phyloP scores from a whole-genome alignment of 1,140 invertebrate genomes.

The Diuraphis noxia region DNA sequence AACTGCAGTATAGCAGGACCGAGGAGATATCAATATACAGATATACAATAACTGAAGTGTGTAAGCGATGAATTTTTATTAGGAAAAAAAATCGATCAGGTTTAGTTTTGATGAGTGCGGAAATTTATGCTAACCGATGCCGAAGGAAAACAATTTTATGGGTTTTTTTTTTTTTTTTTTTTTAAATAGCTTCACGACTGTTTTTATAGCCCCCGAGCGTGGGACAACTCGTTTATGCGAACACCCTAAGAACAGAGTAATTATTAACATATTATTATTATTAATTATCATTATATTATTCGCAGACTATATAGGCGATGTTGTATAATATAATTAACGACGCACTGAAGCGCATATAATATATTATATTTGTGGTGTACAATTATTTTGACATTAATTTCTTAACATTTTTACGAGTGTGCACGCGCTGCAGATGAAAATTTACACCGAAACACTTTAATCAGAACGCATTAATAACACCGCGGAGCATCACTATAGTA shows the following conservation, averaged over 20 bases:
- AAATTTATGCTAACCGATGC: neutral
- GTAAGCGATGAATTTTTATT: too few species aligned
- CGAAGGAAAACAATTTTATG: neutral
- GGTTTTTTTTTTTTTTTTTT: neutral
- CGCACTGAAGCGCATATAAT: neutral
- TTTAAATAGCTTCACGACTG: neutral
- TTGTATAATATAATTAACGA: neutral
- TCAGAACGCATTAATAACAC: slow-evolving; percentile 32
- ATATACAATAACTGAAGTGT: neutral
- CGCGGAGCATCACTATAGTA: neutral
- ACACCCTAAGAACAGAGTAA: neutral
- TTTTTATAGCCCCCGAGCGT: neutral
- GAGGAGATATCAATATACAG: neutral
- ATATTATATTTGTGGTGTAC: slow-evolving; percentile 8
- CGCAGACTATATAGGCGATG: neutral
- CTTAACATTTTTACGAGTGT: slow-evolving; percentile 20
- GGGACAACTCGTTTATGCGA: neutral
- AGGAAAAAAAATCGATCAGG: neutral
- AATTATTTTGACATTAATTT: slow-evolving; percentile 12
- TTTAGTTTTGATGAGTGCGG: neutral
- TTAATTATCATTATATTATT: neutral
- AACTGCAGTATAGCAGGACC: too few species aligned
- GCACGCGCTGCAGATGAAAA: neutral
- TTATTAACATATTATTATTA: slow-evolving; percentile 12
- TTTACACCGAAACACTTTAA: slow-evolving; percentile 20